A percentile compares a stretch with the other conserved stretches of the same genome.
Evolutionary conservation across 2,113 vertebrate species (phyloP).

Genomic region (Clupea harengus): DNA sequence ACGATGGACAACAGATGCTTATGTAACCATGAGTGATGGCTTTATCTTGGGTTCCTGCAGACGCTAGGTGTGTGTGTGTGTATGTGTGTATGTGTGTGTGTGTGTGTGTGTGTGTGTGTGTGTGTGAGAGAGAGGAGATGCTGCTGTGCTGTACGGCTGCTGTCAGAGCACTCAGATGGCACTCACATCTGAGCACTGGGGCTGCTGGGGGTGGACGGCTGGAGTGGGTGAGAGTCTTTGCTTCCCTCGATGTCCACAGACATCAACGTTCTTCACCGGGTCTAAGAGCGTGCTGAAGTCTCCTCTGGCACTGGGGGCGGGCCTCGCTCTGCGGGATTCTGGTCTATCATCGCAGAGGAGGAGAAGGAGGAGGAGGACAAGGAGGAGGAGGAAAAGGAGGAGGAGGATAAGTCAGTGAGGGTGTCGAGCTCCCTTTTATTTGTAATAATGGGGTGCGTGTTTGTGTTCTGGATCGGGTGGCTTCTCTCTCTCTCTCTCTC

Average conservation of each 20-base stretch:
- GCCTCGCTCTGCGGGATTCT: background rate
- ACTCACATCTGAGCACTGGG: no score
- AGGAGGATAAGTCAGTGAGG: background rate
- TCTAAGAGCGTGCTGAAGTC: background rate
- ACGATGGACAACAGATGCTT: background rate
- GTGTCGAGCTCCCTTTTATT: background rate
- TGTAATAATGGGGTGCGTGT: background rate
- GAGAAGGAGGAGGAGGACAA: background rate
- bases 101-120: constrained; percentile 23
- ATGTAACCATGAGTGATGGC: background rate
- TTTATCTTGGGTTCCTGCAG: background rate
- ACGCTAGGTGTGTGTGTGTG: background rate
- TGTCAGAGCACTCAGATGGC: background rate
- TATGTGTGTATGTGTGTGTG: constrained; percentile 28
- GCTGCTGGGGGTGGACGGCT: no score
- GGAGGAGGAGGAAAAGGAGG: no score
- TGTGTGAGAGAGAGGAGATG: background rate
- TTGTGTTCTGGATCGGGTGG: background rate
- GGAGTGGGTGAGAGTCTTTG: background rate
- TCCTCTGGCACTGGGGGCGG: background rate
- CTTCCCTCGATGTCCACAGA: background rate
- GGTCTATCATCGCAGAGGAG: background rate
- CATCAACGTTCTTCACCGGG: background rate
- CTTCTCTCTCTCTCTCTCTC: background rate
- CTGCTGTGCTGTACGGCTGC: background rate